A percentile compares a stretch with the other conserved stretches of the same genome.
These are phyloP conservation scores for Mus caroli DNA, from an alignment of 2,797 vertebrate genomes.

Conservation along the genomic window DNA sequence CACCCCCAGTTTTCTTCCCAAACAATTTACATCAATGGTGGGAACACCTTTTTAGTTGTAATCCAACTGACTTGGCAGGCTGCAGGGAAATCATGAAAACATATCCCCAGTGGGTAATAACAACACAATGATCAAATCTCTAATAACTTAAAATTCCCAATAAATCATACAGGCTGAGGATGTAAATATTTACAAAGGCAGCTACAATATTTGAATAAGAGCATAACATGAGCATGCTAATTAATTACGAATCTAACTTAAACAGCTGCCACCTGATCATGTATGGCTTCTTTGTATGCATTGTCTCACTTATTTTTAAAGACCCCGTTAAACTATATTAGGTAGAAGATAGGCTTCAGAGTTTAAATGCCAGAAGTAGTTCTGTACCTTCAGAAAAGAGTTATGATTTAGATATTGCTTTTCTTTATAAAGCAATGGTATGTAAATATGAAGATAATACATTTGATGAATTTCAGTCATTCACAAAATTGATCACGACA, in stretches of 20 bases:
- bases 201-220: slow-evolving; percentile 28
- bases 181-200: slow-evolving; percentile 58
- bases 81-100: slow-evolving; percentile 60
- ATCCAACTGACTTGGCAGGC: slow-evolving; percentile 70
- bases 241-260: not conserved
- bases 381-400: slow-evolving; percentile 7
- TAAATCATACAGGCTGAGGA: slow-evolving; percentile 20
- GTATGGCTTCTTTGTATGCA: not conserved
- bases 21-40: slow-evolving; percentile 72
- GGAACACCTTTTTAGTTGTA: slow-evolving; percentile 60
- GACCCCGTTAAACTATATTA: not conserved
- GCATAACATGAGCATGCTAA: not conserved
- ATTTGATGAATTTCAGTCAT: slow-evolving; percentile 29
- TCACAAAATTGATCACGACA: not conserved
- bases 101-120: slow-evolving; percentile 43
- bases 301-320: not conserved
- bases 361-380: slow-evolving; percentile 11
- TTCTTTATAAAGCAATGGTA: not conserved
- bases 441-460: not conserved
- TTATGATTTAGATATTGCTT: not conserved
- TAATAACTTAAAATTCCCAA: slow-evolving; percentile 55
- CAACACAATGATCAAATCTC: slow-evolving; percentile 27
- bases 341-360: slow-evolving; percentile 21
- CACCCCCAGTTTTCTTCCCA: slow-evolving; percentile 47
- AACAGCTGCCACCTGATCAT: not conserved